These are phyloP conservation scores for Leptopilina syphax DNA, from an alignment of 2,888 invertebrate genomes.

Conservation along the genomic window DNA sequence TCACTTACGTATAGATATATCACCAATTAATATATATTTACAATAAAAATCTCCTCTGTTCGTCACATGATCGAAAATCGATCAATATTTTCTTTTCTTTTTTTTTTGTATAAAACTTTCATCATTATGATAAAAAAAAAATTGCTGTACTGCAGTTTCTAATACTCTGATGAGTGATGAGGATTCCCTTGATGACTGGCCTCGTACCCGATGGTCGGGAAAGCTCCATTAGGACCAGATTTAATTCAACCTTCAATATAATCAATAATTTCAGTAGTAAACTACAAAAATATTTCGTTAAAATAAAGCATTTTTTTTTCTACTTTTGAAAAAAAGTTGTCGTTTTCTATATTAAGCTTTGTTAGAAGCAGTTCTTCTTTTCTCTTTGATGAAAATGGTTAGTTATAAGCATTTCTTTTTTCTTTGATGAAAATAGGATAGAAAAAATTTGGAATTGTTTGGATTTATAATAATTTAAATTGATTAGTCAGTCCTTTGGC, in stretches of 20 bases:
- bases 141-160: not conserved
- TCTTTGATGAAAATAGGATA: too few relatives aligned
- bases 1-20: constrained; percentile 50
- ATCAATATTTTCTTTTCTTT: not conserved
- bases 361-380: too few relatives aligned
- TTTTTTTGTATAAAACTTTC: not conserved
- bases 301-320: not conserved
- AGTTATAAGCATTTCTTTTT: too few relatives aligned
- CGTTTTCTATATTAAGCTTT: too few relatives aligned
- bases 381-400: too few relatives aligned
- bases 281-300: too few relatives aligned
- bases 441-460: not conserved
- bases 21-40: constrained; percentile 48
- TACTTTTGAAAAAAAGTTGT: not conserved
- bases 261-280: not conserved
- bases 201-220: constrained; percentile 12
- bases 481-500: constrained; percentile 16
- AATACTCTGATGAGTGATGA: not conserved
- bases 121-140: constrained; percentile 14
- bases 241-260: constrained; percentile 21
- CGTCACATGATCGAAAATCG: not conserved
- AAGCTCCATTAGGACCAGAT: constrained; percentile 14
- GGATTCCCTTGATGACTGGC: constrained; percentile 21
- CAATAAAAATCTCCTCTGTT: constrained; percentile 38
- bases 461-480: not conserved